Evolutionary conservation across 2,113 vertebrate genomes (phyloP).

Genomic region (Isurus oxyrinchus): DNA sequence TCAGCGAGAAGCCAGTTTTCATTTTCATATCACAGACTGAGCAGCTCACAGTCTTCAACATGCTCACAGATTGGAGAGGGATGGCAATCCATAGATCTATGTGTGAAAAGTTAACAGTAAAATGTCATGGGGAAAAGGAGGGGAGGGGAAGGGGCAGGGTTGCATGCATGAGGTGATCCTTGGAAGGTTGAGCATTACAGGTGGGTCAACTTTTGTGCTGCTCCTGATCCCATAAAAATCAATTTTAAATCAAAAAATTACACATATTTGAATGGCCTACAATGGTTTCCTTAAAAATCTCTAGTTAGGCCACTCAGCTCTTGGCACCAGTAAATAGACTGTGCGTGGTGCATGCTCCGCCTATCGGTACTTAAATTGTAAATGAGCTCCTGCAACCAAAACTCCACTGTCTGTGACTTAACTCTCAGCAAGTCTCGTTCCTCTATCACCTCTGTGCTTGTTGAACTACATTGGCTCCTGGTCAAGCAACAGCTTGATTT

Average conservation of each 20-base stretch:
- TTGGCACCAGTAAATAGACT: too few species aligned
- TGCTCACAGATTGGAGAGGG: neutral
- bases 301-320: neutral
- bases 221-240: neutral
- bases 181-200: neutral
- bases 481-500: too few species aligned
- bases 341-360: neutral
- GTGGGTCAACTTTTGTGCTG: neutral
- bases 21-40: neutral
- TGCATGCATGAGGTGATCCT: neutral
- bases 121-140: too few species aligned
- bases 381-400: neutral
- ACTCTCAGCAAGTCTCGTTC: too few species aligned
- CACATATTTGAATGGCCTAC: neutral
- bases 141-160: neutral
- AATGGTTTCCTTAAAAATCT: neutral
- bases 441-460: too few species aligned
- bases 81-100: neutral
- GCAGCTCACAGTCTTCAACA: neutral
- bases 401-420: too few species aligned
- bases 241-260: neutral
- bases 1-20: neutral
- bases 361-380: neutral
- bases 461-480: too few species aligned
- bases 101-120: neutral